Evolutionary conservation across 2,888 invertebrate genomes (phyloP), one percentile per base, ranked within the genome.

Genomic region (Baronia brevicornis): DNA sequence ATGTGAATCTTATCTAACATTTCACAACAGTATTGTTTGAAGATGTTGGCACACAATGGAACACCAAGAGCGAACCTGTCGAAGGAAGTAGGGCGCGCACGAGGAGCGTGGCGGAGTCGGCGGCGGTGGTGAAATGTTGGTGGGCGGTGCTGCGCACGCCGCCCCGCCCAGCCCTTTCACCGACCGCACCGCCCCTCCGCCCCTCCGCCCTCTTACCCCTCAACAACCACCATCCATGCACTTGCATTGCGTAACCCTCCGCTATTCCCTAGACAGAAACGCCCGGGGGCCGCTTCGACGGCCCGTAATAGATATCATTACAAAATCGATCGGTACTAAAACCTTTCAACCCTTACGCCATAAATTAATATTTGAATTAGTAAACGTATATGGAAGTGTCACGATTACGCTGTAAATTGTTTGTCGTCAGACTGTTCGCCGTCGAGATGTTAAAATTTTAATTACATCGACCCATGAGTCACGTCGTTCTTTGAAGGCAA

Each of bases 151-250:
- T 69, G 70, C 42, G 63, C 75, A 77, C 74, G 78, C 72, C 64
- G 78, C 73, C 54, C 74, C 78, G 75, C 77, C 79, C 75, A 73
- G 75, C 73, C 77, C 78, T 75, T 75, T 78, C 75, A 78, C 77
- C 71, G 73, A 67, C 75, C 82, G 79, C 77, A 77, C 77, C 64
- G 62, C 63, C 54, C 61, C 64, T 64, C 66, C 62, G 60, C 66
- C 60, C 64, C n/a, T n/a, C n/a, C n/a, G n/a, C 68, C 63, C 64
- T 53, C 56, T 54, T 49, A 57, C 58, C 58, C 52, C 55, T 54
- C 58, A 54, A 49, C 68, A 68, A 64, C 70, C 71, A 69, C 68
- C 71, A 61, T 59, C 57, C 51, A 53, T 51, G n/a, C n/a, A 57
- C 33, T 37, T 33, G 54, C 34, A 57, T 80, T 75, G 68, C 75